These are phyloP conservation scores for Athalia circularis DNA, from an alignment of 2,888 invertebrate genomes.

Conservation along the genomic window DNA sequence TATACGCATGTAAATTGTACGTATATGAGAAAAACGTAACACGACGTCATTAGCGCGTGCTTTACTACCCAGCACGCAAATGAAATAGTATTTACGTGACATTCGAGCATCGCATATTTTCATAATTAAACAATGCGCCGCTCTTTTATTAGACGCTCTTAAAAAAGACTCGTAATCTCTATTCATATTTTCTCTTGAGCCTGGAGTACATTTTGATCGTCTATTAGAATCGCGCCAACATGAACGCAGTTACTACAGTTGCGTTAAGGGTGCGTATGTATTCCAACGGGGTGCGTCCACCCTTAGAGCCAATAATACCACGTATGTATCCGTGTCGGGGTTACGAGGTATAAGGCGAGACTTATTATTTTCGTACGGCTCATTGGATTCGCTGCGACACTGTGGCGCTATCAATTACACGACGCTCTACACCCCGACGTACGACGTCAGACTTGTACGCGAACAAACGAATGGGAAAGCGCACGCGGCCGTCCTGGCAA, in stretches of 20 bases:
- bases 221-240: too few species aligned
- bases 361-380: conserved; percentile 74
- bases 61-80: conserved; percentile 13
- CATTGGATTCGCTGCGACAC: conserved; percentile 70
- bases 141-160: neutral
- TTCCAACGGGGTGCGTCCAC: conserved; percentile 28
- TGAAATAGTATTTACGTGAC: conserved; percentile 36
- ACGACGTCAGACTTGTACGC: conserved; percentile 9
- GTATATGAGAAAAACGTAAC: neutral
- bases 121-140: conserved; percentile 1
- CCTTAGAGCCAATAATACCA: conserved; percentile 38
- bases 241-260: too few species aligned
- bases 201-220: neutral
- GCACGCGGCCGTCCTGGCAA: conserved; percentile 1
- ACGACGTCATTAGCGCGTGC: conserved; percentile 33
- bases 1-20: too few species aligned
- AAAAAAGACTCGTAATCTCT: neutral
- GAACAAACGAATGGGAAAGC: conserved; percentile 24
- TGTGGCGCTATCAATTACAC: conserved; percentile 73
- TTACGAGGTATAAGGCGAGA: conserved; percentile 51
- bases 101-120: neutral
- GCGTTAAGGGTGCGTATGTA: too few species aligned
- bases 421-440: conserved; percentile 64
- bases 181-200: neutral
- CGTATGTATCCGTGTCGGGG: neutral